Evolutionary conservation across 2,113 vertebrate genomes (phyloP).

Genomic region (Trachemys scripta): DNA sequence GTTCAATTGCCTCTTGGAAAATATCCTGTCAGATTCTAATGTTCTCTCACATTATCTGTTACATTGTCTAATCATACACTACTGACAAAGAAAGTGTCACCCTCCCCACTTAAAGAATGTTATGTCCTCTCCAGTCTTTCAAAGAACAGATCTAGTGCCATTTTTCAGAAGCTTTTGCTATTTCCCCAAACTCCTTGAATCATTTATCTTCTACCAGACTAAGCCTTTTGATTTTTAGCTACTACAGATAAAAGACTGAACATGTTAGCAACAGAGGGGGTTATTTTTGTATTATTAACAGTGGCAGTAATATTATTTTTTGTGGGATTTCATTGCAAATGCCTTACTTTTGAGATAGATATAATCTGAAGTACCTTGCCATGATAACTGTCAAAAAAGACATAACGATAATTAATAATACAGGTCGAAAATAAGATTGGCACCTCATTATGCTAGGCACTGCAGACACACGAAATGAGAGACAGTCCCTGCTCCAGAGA

Average conservation of each 20-base stretch:
- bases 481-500: neutral
- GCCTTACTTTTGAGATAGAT: neutral
- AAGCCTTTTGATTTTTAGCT: slow-evolving; percentile 67
- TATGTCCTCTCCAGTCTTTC: slow-evolving; percentile 67
- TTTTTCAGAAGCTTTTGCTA: slow-evolving; percentile 57
- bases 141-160: slow-evolving; percentile 69
- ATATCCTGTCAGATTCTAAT: slow-evolving; percentile 52
- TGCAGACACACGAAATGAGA: neutral
- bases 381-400: neutral
- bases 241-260: slow-evolving; percentile 50
- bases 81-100: slow-evolving; percentile 65
- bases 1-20: slow-evolving; percentile 69
- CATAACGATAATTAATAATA: neutral
- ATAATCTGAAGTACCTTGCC: neutral
- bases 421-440: neutral
- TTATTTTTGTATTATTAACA: neutral
- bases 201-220: slow-evolving; percentile 67
- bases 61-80: slow-evolving; percentile 67
- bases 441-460: neutral
- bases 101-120: slow-evolving; percentile 60
- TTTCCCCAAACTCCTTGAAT: slow-evolving; percentile 64
- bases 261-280: neutral
- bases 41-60: slow-evolving; percentile 69
- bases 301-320: neutral
- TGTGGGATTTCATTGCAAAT: neutral